Conservation (phyloP, 2,797 vertebrate genomes). For the Myotis pilosus region DNA sequence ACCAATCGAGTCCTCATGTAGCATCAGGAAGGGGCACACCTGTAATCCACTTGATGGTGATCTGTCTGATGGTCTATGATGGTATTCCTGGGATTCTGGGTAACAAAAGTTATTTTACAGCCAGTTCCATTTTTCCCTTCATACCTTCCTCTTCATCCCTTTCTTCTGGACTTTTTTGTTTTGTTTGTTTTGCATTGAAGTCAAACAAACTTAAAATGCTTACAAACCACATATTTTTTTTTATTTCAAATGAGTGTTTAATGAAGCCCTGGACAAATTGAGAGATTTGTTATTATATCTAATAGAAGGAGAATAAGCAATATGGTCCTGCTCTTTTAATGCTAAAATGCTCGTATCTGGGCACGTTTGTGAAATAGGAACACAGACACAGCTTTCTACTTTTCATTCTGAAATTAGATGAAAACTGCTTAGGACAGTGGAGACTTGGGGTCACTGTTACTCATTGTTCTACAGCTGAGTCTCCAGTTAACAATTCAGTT, state of each 20-base stretch:
- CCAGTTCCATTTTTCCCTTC: neutral
- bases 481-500: neutral
- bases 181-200: neutral
- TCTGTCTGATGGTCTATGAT: neutral
- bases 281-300: neutral
- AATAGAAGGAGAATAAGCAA: slow-evolving; percentile 21
- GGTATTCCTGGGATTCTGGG: neutral
- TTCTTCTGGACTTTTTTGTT: neutral
- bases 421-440: neutral
- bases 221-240: neutral
- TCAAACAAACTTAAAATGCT: slow-evolving; percentile 35
- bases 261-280: neutral
- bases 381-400: neutral
- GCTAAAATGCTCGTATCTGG: neutral
- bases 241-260: slow-evolving; percentile 42
- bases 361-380: neutral
- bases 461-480: neutral
- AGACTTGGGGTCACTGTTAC: neutral
- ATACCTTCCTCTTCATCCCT: neutral
- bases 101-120: neutral
- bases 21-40: too few relatives aligned
- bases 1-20: neutral
- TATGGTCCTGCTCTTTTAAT: neutral
- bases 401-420: neutral
- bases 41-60: neutral